phyloP scores from a whole-genome alignment of 2,113 vertebrate species.

The Cricetomys ansorgei region DNA sequence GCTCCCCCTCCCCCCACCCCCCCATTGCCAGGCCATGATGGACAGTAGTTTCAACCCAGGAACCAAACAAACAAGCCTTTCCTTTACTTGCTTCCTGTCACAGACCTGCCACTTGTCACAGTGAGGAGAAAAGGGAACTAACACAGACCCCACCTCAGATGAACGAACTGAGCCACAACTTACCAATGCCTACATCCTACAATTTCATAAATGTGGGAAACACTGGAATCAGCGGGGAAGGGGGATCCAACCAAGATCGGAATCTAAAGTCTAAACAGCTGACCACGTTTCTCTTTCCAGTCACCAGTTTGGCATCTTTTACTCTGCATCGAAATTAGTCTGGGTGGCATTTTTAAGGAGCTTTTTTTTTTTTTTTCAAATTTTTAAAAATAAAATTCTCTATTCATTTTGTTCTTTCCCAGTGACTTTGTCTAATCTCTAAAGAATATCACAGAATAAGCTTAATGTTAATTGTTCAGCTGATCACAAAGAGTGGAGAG shows the following conservation, averaged over 20 bases:
- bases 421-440: background rate
- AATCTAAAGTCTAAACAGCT: background rate
- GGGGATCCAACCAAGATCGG: background rate
- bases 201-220: background rate
- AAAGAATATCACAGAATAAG: background rate
- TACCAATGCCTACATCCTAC: background rate
- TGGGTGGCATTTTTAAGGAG: background rate
- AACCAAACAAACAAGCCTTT: no score
- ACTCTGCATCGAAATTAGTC: background rate
- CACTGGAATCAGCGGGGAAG: background rate
- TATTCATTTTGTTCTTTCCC: background rate
- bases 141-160: background rate
- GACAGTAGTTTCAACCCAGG: background rate
- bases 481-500: background rate
- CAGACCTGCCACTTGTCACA: background rate
- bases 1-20: no score
- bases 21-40: background rate
- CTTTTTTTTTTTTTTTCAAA: no score
- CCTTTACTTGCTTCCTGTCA: background rate
- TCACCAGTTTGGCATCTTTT: background rate
- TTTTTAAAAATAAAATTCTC: background rate
- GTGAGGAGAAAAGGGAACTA: background rate
- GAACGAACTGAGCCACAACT: background rate
- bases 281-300: background rate
- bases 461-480: background rate